A percentile compares a stretch with the other conserved stretches of the same genome.
Evolutionary conservation across 2,113 vertebrate genomes (phyloP).

Genomic region (Rhynchopsitta pachyrhyncha): DNA sequence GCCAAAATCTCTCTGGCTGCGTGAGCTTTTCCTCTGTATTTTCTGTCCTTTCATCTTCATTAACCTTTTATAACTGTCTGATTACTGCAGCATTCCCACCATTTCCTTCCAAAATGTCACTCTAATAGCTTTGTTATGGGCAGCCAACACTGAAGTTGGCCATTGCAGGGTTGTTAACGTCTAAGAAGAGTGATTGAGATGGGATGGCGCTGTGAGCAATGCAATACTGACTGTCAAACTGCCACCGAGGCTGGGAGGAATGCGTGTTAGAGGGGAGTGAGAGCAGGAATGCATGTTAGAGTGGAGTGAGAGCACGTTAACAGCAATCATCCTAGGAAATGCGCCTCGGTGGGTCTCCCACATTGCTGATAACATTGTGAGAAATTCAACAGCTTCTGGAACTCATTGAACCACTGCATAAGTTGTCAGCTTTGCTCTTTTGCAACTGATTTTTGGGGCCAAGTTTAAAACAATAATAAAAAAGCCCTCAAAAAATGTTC

Average conservation of each 20-base stretch:
- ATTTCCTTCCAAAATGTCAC: constrained; percentile 33
- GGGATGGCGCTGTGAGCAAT: background rate
- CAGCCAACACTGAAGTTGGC: background rate
- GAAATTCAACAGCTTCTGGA: constrained; percentile 38
- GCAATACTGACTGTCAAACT: background rate
- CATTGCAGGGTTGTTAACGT: constrained; percentile 37
- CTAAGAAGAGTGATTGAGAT: constrained; percentile 27
- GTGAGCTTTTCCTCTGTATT: constrained; percentile 29
- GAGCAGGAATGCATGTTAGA: background rate
- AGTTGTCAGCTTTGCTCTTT: background rate
- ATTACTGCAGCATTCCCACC: constrained; percentile 34
- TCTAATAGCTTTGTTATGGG: constrained; percentile 52
- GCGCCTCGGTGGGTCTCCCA: background rate
- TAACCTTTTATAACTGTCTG: constrained; percentile 58
- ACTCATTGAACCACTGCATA: background rate
- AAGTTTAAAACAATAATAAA: constrained; percentile 2
- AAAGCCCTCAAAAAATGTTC: background rate
- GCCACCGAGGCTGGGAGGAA: background rate
- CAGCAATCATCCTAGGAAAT: background rate
- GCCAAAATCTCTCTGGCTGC: constrained; percentile 43
- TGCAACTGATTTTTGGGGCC: background rate
- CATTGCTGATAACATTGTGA: constrained; percentile 12
- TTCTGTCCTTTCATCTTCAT: constrained; percentile 56
- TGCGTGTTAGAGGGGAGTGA: background rate
- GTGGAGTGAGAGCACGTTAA: background rate